Evolutionary conservation across 2,113 vertebrate genomes (phyloP), one percentile per base, ranked within the genome.

Genomic region (Naja naja): DNA sequence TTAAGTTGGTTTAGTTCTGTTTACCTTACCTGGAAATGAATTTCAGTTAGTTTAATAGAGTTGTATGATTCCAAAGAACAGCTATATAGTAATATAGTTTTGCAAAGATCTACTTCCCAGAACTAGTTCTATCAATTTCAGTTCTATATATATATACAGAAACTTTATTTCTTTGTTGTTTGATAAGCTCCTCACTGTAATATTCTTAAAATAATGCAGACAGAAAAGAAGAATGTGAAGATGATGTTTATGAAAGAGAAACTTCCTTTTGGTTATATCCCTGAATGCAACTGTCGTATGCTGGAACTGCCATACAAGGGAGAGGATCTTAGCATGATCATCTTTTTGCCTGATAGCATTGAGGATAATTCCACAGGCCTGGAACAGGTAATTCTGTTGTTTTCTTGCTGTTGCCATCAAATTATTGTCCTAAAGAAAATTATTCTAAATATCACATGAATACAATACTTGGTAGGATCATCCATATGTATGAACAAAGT

Each of bases 281-380:
- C 94, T 0, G 98, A 99, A 20, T 47, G 95, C 1, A 89, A 93
- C 89, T 97, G 97, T 55, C 96, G 98, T 97, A 93, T 99, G 92
- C 96, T 99, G 30, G 99, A 99, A 97, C 91, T 99, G 39, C 98
- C 98, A 0, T 99, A 99, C 16, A 55, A 89, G 0, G 97, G 94
- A 3, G 93, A 97, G 12, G 98, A 99, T 25, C 97, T 99, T 87
- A 99, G 98, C 95, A 98, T 99, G 99, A 87, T 99, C 85, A 97
- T 99, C 91, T 91, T 99, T 93, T 97, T 99, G 1, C 99, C 99
- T 0, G 94, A 93, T 45, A 54, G 95, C 0, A 98, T 98, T 0
- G 95, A 98, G 89, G 98, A 99, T 74, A 94, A 34, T 87, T 97
- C 97, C 22, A 98, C 98, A 0, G 98, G 98, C 47, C 97, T 99